Conservation (phyloP, 2,797 vertebrate genomes). For the Paratrypauchen microcephalus region DNA sequence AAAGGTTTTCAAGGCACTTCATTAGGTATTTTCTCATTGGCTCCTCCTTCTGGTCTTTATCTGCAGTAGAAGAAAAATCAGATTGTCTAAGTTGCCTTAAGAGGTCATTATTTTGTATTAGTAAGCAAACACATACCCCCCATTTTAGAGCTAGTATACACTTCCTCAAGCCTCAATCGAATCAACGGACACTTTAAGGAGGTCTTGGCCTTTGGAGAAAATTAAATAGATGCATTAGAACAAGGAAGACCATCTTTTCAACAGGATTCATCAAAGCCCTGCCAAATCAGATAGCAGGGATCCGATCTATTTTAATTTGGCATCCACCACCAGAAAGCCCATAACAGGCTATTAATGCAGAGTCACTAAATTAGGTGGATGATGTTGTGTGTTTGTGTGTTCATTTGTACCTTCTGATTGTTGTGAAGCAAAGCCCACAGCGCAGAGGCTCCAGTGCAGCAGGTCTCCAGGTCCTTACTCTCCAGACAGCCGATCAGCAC, state of each 20-base stretch:
- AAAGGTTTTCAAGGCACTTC: constrained; percentile 89
- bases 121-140: constrained; percentile 78
- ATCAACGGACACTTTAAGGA: constrained; percentile 89
- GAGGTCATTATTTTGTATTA: constrained; percentile 27
- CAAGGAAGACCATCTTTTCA: constrained; percentile 23
- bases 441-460: constrained; percentile 86
- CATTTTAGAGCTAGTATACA: constrained; percentile 78
- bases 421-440: constrained; percentile 94
- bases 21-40: constrained; percentile 78
- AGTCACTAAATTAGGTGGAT: constrained; percentile 7
- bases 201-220: constrained; percentile 85
- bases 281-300: constrained; percentile 10
- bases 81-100: background rate
- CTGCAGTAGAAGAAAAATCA: constrained; percentile 63
- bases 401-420: constrained; percentile 85
- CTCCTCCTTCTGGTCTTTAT: constrained; percentile 69
- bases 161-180: constrained; percentile 87
- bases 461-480: constrained; percentile 75
- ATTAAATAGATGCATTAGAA: constrained; percentile 35
- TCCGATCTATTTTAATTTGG: constrained; percentile 24
- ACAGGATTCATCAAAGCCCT: constrained; percentile 20
- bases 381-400: background rate
- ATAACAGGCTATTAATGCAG: constrained; percentile 18
- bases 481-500: constrained; percentile 83
- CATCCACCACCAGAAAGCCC: constrained; percentile 32